Evolutionary conservation across 2,797 vertebrate species (phyloP), one percentile per base, ranked within the genome.

Genomic region (Halcyon badia): DNA sequence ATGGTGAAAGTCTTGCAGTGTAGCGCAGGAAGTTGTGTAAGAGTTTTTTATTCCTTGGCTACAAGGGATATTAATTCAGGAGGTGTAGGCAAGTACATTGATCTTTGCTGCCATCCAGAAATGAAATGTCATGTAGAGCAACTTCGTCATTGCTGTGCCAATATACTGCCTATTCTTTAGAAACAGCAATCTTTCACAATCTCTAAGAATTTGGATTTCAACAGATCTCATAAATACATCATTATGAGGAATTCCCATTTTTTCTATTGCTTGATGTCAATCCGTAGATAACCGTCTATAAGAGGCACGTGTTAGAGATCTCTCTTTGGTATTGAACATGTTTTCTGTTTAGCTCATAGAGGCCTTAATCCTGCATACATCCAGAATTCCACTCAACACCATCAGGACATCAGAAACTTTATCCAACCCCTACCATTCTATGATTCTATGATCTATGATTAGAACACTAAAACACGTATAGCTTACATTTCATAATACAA

Each of bases 41-140:
- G n/a, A 51, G 30, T 81, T 92, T 96, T 25, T 54, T 89, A 56
- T 89, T 97, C 42, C 75, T 88, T 62, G 80, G 70, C 76, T 89
- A 81, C 75, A 84, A 68, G 65, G 31, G 60, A 93, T 94, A 97
- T 96, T 97, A 95, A 98, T 97, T 97, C 96, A 92, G 66, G 18
- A 91, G 77, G 17, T 94, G 31, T 62, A 96, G 87, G 81, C 83
- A 97, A 97, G 66, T 77, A 79, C 90, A 97, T 94, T 97, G 97
- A 97, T 97, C 93, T 98, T 97, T 91, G 57, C 82, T 96, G 87
- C 85, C 73, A 88, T 68, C 52, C 65, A 95, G 95, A 97, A 98
- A 95, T 90, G 87, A 97, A 98, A 97, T 95, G 93, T 91, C 79
- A 88, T 81, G 83, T 93, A 86, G 10, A 97, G 64, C 72, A 96